A percentile compares a stretch with the other conserved stretches of the same genome.
These are phyloP conservation scores for Bolinopsis microptera DNA, from an alignment of 37 sponge, comb jelly and placozoan genomes.

Conservation along the genomic window DNA sequence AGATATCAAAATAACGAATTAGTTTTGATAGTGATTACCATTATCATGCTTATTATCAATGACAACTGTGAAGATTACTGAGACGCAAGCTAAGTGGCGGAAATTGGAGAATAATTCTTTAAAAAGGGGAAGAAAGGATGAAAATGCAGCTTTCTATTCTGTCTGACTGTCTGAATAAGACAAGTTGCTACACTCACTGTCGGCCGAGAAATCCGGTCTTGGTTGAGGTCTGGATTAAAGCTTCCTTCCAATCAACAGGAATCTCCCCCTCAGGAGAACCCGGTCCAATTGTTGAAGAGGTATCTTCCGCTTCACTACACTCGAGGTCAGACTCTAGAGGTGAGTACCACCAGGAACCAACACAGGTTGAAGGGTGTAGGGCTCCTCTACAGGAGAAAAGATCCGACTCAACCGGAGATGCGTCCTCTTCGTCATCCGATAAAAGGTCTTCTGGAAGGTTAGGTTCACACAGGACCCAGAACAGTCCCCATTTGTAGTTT, in stretches of 20 bases:
- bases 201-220: background rate
- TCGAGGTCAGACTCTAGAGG: background rate
- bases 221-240: background rate
- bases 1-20: no score
- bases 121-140: no score
- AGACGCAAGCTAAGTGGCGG: no score
- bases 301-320: no score
- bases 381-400: background rate
- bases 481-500: background rate
- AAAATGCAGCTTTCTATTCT: no score
- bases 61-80: no score
- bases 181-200: background rate
- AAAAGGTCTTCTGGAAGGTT: background rate
- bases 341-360: background rate
- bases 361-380: background rate
- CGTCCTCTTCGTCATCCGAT: background rate
- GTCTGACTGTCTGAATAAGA: no score
- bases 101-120: no score
- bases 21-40: no score
- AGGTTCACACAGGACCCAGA: background rate
- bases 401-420: background rate
- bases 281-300: no score
- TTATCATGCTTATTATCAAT: no score
- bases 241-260: background rate
- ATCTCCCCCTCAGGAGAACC: background rate